Evolutionary conservation across 2,113 vertebrate genomes (phyloP), one percentile per base, ranked within the genome.

Genomic region (Leptobrachium ailaonicum): DNA sequence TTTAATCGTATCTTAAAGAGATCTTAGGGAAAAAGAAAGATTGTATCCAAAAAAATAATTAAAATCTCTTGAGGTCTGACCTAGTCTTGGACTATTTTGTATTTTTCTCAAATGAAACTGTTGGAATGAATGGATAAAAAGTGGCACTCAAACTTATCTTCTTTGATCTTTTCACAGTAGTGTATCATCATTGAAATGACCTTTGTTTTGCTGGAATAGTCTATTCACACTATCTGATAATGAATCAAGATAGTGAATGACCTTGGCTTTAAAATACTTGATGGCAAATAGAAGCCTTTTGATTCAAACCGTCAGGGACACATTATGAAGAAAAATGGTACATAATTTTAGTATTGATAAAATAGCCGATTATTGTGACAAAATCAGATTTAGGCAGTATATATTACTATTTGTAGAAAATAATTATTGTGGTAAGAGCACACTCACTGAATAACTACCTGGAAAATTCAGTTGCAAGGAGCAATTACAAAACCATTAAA

Each of bases 131-230:
- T 50, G 8, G 47, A 50, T 50, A 50, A 8, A 4, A 5, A 50
- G 8, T 0, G 8, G 47, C 47, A 10, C 2, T 83, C 54, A 81
- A 74, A 47, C 83, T 41, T 1, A 3, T 32, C 79, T 74, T 72
- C 73, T 64, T 82, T 84, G 76, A 82, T 87, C 82, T 83, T 83
- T 84, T 67, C 84, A 73, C 2, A 45, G 8, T 1, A 85, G 42
- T 42, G 2, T 14, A 60, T 80, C 82, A 82, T 0, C 41, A 56
- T 2, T 1, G 32, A 83, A 45, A 32, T 1, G 2, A 66, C 73
- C 82, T 84, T 80, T 76, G 6, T 73, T 40, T 73, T 62, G 13
- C 6, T 58, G 13, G 13, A 64, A 82, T n/a, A 12, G 58, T 87
- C 20, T 12, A 5, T 84, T 85, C 86, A 74, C 41, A 75, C 1